These are phyloP conservation scores for Urocynchramus pylzowi DNA, from an alignment of 2,113 vertebrate species.

Conservation along the genomic window DNA sequence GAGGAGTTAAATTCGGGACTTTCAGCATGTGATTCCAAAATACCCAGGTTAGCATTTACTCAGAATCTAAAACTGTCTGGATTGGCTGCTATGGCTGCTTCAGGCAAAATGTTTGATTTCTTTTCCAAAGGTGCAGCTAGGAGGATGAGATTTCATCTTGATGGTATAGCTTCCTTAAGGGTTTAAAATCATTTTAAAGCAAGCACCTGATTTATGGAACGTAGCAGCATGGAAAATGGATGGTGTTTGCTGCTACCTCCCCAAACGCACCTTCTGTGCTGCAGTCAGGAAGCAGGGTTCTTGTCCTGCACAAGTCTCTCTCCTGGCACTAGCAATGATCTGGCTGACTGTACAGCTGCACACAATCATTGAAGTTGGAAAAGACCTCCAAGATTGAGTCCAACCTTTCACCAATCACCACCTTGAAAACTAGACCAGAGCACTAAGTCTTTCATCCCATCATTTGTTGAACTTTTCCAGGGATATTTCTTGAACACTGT, in stretches of 20 bases:
- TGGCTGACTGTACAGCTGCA: not conserved
- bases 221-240: not conserved
- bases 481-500: not conserved
- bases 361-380: not conserved
- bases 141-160: not conserved
- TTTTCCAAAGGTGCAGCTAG: not conserved
- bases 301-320: not conserved
- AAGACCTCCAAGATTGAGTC: not conserved
- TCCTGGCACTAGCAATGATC: not conserved
- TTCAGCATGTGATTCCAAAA: not conserved
- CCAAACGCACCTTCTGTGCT: not conserved
- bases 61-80: not conserved
- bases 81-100: not conserved
- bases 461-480: not conserved
- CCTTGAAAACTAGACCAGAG: not conserved
- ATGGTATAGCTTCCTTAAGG: not conserved
- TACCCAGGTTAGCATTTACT: slow-evolving; percentile 24
- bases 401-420: not conserved
- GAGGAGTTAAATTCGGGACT: not conserved
- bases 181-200: not conserved
- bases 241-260: not conserved
- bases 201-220: not conserved
- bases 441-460: not conserved
- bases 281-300: not conserved
- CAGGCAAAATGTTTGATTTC: not conserved